Evolutionary conservation across 2,797 vertebrate species (phyloP), one percentile per base, ranked within the genome.

Genomic region (Scomberomorus guttatus): DNA sequence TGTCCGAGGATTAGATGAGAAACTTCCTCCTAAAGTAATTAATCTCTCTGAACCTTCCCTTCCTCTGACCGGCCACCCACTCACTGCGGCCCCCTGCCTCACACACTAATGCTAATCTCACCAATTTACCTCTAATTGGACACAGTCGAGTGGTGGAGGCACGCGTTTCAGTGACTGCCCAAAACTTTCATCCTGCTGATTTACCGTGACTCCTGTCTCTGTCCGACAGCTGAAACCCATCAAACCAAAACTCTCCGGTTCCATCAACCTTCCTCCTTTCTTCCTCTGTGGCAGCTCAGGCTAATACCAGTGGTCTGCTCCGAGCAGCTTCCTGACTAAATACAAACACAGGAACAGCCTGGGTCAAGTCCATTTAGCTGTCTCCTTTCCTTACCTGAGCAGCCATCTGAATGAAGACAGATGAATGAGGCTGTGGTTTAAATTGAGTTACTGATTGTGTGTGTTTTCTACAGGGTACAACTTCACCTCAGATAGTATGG

Each of bases 401-500:
- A 52, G 18, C 22, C 14, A 14, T 22, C 18, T 42, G 48, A 66
- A 67, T 56, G 39, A 37, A 65, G 22, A 62, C n/a, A 17, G 55
- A 60, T 56, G 59, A 75, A 18, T 0, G 20, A 58, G 51, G 50
- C 48, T 24, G 18, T 0, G 22, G 8, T 70, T 73, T 57, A 27
- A 81, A 70, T 24, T 0, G 18, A 59, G 18, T 59, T 14, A 52
- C 50, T 80, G 27, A 51, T 27, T 50, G 15, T 63, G 18, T 67
- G 2, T 62, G 0, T 50, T 80, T 85, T 84, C 79, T 50, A 12
- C 92, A 99, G 98, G 97, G 29, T 99, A 97, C 87, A 93, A 95
- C 82, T 95, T 99, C 74, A 96, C 93, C 20, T 39, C 83, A 24
- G 93, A 93, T 2, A 98, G 96, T 1, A 18, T 97, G 74, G 88